phyloP scores from a whole-genome alignment of 2,797 vertebrate genomes.

The Xenentodon cancila region DNA sequence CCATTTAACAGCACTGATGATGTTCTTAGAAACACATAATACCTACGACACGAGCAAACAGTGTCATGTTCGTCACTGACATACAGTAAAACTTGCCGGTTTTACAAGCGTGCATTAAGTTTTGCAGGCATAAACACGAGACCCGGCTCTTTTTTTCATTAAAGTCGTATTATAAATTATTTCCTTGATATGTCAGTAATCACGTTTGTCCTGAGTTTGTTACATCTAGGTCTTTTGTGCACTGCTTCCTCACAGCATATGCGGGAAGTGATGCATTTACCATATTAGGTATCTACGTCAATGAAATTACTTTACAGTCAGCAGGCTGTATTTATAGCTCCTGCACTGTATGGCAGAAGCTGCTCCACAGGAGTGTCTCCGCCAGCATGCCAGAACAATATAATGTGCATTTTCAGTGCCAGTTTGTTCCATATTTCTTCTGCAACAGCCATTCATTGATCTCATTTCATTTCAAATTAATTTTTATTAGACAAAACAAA shows the following conservation, averaged over 20 bases:
- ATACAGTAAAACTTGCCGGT: constrained; percentile 32
- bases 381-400: constrained; percentile 61
- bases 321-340: constrained; percentile 71
- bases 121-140: constrained; percentile 39
- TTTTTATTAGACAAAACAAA: constrained; percentile 24
- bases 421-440: constrained; percentile 21
- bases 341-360: constrained; percentile 66
- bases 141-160: constrained; percentile 30
- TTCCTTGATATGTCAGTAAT: constrained; percentile 34
- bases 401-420: constrained; percentile 51
- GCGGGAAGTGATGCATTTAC: constrained; percentile 65
- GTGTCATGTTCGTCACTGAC: constrained; percentile 39
- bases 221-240: constrained; percentile 20
- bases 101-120: constrained; percentile 40
- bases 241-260: constrained; percentile 41
- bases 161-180: constrained; percentile 28
- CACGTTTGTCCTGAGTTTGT: constrained; percentile 27
- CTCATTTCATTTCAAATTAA: constrained; percentile 9
- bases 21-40: constrained; percentile 52
- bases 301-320: constrained; percentile 74
- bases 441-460: constrained; percentile 24
- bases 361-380: constrained; percentile 68
- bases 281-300: constrained; percentile 69
- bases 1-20: constrained; percentile 53
- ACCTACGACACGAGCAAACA: constrained; percentile 40